Base-by-base conservation (phyloP, 2,888 invertebrate genomes). In the Sialis lutaria region DNA sequence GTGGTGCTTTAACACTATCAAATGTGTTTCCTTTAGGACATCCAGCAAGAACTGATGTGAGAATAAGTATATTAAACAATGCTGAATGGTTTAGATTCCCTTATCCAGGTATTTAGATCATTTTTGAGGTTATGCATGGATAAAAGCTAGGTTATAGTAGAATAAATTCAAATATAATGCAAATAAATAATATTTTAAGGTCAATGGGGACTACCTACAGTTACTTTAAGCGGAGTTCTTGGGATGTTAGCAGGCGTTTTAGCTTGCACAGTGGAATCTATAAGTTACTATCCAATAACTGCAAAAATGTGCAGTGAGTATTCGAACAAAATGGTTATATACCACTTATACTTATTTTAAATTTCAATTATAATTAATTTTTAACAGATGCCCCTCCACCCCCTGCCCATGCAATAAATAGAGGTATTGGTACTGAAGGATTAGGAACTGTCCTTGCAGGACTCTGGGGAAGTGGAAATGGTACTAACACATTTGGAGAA, bases 251-350 rank as follows among this genome's bases (percentile, higher is more conserved):
- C 84, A 0, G 86, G 84, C 0, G 82, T 85, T 22, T 60, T 85
- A 33, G 82, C 84, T 1, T 84, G 85, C 53, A 82, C 84, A 0
- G 79, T 86, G 9, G 86, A 86, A 62, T 84, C 84, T 5, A 79
- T 90, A 50, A 88, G 89, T 56, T 90, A 91, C 62, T 92, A 91
- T 65, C 87, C 89, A 46, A 89, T 89, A n/a, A 87, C 88, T 1
- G 86, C 91, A 0, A 73, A 76, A 60, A 83, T 83, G 82, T 79
- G 82, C 53, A 79, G 81, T 79, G 52, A 63, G 65, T 55, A n/a
- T 7, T 40, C 34, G 22, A 22, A 22, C 22, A 2, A 22, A 22
- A 22, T 22, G 22, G 22, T 22, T 22, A n/a, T n/a, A n/a, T n/a
- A n/a, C n/a, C n/a, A n/a, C n/a, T n/a, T n/a, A n/a, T n/a, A n/a